These are phyloP conservation scores for Tauraco hartlaubi DNA, from an alignment of 2,797 vertebrate genomes.

Conservation along the genomic window DNA sequence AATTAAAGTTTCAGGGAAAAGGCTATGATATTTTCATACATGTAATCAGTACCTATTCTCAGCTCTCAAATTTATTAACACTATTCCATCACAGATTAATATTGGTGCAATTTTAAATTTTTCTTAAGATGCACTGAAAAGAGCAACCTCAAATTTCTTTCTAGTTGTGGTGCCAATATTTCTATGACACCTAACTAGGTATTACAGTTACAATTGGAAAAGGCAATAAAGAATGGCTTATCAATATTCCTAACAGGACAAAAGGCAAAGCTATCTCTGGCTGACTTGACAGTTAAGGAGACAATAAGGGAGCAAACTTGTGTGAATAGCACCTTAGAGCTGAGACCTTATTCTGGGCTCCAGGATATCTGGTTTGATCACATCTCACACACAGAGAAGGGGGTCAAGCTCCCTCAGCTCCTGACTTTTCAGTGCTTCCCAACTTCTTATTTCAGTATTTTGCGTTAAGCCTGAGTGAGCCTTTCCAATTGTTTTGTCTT, in stretches of 20 bases:
- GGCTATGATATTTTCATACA: background rate
- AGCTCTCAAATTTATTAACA: background rate
- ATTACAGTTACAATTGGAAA: background rate
- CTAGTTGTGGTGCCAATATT: background rate
- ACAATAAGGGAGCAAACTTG: background rate
- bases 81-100: background rate
- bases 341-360: background rate
- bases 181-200: background rate
- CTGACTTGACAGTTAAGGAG: background rate
- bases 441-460: background rate
- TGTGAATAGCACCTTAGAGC: background rate
- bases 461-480: background rate
- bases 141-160: background rate
- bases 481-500: background rate
- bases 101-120: background rate
- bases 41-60: background rate
- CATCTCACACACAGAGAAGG: background rate
- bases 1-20: conserved; percentile 21
- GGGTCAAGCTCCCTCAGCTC: background rate
- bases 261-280: background rate
- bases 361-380: background rate
- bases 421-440: background rate
- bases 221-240: background rate
- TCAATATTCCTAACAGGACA: background rate
- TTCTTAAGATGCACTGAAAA: background rate